phyloP scores from a whole-genome alignment of 2,113 vertebrate species.

The human region DNA sequence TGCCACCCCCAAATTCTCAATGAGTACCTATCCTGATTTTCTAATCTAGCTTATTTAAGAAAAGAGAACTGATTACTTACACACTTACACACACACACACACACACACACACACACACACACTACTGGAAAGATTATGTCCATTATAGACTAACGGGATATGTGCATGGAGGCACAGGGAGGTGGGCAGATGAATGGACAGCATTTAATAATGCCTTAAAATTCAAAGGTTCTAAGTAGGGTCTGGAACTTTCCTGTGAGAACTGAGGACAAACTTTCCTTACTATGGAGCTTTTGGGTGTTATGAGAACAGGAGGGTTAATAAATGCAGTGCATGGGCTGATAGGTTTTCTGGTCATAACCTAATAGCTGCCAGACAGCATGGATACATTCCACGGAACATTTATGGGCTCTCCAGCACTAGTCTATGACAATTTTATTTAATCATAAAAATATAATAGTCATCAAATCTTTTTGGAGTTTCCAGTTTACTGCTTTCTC shows the following conservation, averaged over 20 bases:
- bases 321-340: background rate
- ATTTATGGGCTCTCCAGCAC: conserved; percentile 49
- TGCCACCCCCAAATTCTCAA: background rate
- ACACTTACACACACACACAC: background rate
- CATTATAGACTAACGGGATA: background rate
- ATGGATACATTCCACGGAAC: background rate
- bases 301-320: conserved; percentile 10
- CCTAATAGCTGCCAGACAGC: background rate
- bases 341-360: conserved; percentile 42
- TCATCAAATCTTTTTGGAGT: conserved; percentile 73
- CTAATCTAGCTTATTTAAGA: conserved; percentile 9
- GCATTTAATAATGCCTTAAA: background rate
- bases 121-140: background rate
- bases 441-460: conserved; percentile 73
- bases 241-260: background rate
- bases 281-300: background rate
- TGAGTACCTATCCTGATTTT: conserved; percentile 9
- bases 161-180: background rate
- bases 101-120: no score
- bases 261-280: background rate
- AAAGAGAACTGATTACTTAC: background rate
- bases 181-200: background rate
- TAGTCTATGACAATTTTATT: conserved; percentile 71
- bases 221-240: background rate
- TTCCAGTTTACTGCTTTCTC: conserved; percentile 70